Evolutionary conservation across 2,888 invertebrate genomes (phyloP).

Genomic region (Clitarchus hookeri): DNA sequence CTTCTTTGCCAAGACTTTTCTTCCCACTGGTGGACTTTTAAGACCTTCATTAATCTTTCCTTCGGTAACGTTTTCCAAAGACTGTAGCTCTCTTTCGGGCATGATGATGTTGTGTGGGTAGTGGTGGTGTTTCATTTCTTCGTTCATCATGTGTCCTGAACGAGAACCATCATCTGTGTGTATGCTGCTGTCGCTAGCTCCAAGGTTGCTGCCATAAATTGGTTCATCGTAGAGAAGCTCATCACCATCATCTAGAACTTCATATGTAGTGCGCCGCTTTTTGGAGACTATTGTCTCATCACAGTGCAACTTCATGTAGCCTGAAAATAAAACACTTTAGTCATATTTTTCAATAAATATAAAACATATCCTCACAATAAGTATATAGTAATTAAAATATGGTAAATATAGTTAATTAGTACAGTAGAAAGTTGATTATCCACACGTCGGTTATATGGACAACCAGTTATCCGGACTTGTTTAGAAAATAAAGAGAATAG

Average conservation of each 20-base stretch:
- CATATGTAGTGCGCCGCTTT: slow-evolving; percentile 32
- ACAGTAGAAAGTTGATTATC: too few species aligned
- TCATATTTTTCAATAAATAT: neutral
- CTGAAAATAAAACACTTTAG: slow-evolving; percentile 53
- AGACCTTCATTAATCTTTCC: slow-evolving; percentile 34
- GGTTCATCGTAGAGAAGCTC: slow-evolving; percentile 31
- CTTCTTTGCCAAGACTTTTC: slow-evolving; percentile 1
- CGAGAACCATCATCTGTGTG: neutral
- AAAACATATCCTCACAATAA: too few species aligned
- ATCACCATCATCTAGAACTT: slow-evolving; percentile 28
- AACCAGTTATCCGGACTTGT: too few species aligned
- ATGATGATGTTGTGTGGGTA: neutral
- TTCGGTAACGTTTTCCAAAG: slow-evolving; percentile 30
- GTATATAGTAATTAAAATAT: too few species aligned
- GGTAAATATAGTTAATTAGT: too few species aligned
- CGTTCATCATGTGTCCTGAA: neutral
- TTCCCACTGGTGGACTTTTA: slow-evolving; percentile 16
- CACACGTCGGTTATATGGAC: too few species aligned
- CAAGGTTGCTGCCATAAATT: slow-evolving; percentile 8
- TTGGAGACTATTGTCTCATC: slow-evolving; percentile 26
- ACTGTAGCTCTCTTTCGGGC: slow-evolving; percentile 2
- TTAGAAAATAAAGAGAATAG: too few species aligned
- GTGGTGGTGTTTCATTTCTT: neutral
- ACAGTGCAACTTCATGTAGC: slow-evolving; percentile 59
- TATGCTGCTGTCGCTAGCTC: neutral